A percentile compares a stretch with the other conserved stretches of the same genome.
Evolutionary conservation across 2,888 invertebrate species (phyloP).

Genomic region (Linyphia triangularis): DNA sequence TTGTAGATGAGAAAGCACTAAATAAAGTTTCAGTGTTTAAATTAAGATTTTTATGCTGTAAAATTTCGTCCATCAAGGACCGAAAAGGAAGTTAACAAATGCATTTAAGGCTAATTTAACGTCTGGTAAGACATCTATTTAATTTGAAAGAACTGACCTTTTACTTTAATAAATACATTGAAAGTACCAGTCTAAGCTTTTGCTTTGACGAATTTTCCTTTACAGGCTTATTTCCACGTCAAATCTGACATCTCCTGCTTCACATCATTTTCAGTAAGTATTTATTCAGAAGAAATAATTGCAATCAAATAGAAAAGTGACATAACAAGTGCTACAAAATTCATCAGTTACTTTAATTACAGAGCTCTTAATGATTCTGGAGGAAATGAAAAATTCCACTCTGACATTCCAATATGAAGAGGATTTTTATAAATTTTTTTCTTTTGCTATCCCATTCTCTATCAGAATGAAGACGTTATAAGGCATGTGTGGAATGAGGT

Average conservation of each 20-base stretch:
- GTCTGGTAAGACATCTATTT: too few relatives aligned
- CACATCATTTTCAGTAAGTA: background rate
- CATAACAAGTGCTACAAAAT: background rate
- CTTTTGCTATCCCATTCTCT: background rate
- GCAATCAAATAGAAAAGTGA: too few relatives aligned
- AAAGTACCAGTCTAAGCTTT: too few relatives aligned
- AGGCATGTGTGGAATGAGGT: conserved; percentile 46
- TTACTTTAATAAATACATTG: too few relatives aligned
- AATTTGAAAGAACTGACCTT: too few relatives aligned
- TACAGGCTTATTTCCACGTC: background rate
- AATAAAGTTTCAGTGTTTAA: too few relatives aligned
- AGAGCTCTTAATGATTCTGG: background rate
- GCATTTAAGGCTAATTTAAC: too few relatives aligned
- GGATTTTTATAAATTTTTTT: background rate
- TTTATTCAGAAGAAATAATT: too few relatives aligned
- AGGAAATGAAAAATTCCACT: background rate
- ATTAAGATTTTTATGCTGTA: too few relatives aligned
- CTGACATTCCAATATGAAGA: conserved; percentile 40
- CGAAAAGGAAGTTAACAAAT: too few relatives aligned
- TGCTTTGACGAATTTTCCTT: background rate
- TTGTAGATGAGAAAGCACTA: too few relatives aligned
- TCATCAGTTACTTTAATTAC: conserved; percentile 18
- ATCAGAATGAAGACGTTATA: conserved; percentile 13
- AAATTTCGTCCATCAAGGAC: too few relatives aligned
- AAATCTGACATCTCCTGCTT: background rate